Conservation (phyloP, 2,888 invertebrate species). For the Euphydryas editha region DNA sequence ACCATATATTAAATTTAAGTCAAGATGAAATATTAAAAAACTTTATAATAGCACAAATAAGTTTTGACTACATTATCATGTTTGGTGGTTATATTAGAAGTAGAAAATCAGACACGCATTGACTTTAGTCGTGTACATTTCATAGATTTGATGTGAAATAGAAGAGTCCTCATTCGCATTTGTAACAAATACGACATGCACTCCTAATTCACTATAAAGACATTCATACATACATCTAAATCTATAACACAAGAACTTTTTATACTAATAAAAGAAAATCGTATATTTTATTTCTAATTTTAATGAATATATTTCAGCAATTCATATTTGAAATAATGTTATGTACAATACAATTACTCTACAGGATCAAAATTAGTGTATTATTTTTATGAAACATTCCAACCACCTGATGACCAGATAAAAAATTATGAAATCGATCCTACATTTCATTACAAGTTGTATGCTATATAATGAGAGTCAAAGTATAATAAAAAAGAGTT, state of each 20-base stretch:
- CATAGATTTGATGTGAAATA: constrained; percentile 9
- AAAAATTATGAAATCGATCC: background rate
- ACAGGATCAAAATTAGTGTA: background rate
- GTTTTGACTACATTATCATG: background rate
- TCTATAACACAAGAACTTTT: background rate
- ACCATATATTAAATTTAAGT: constrained; percentile 23
- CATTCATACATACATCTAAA: constrained; percentile 23
- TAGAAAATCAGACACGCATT: constrained; percentile 23
- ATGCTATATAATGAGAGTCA: background rate
- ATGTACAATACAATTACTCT: background rate
- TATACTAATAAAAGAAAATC: background rate
- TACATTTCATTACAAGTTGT: constrained; percentile 1
- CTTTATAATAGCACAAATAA: constrained; percentile 20
- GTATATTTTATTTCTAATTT: background rate
- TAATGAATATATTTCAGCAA: background rate
- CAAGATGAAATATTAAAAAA: constrained; percentile 6
- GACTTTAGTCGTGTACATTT: constrained; percentile 17
- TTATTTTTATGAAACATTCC: background rate
- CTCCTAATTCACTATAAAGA: constrained; percentile 10
- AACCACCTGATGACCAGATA: background rate
- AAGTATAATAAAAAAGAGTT: background rate
- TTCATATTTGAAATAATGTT: background rate
- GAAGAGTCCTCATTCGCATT: constrained; percentile 12
- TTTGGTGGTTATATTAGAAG: constrained; percentile 1
- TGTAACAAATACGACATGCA: constrained; percentile 20